Evolutionary conservation across 1,140 invertebrate genomes (phyloP), one percentile per base, ranked within the genome.

Genomic region (Drosophila yakuba): DNA sequence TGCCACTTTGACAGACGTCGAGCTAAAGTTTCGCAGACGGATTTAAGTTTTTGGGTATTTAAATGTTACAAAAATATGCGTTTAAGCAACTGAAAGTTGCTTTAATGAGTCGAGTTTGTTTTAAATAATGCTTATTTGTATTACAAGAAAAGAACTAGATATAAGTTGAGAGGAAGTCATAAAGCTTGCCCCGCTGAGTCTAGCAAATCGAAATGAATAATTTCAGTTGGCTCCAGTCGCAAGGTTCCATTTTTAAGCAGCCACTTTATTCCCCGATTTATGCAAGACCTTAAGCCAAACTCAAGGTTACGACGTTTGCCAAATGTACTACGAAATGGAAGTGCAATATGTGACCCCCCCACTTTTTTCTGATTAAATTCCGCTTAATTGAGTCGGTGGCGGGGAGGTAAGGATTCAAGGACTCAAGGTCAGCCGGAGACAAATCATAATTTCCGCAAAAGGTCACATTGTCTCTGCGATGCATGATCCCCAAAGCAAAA

Each of bases 391-490:
- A 28, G 28, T 20, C 43, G 36, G 55, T 44, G 20, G 20, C 20
- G 20, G 20, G 20, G 20, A 20, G 2, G 20, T 20, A 20, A 20
- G 20, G 20, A 2, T 20, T 20, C 1, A 1, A 20, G 54, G 50
- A 14, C 67, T 71, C 39, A 64, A 67, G 58, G 35, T 47, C 50
- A 57, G 55, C n/a, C 44, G 20, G 36, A 62, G 59, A 73, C 71
- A 59, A 80, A 78, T 89, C 85, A 89, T 89, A 89, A 89, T 89
- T 89, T 84, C 85, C 85, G 77, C 62, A 79, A 83, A 83, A 83
- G 83, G 79, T 88, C 83, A 78, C 60, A 81, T 57, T 75, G 41
- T 41, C 44, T 32, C 36, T 17, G 47, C n/a, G 39, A 80, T 71
- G 66, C 77, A 68, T 78, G 78, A 66, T 66, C 63, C 71, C 71